Evolutionary conservation across 1,140 invertebrate species (phyloP), one percentile per base, ranked within the genome.

Genomic region (Drosophila biarmipes): DNA sequence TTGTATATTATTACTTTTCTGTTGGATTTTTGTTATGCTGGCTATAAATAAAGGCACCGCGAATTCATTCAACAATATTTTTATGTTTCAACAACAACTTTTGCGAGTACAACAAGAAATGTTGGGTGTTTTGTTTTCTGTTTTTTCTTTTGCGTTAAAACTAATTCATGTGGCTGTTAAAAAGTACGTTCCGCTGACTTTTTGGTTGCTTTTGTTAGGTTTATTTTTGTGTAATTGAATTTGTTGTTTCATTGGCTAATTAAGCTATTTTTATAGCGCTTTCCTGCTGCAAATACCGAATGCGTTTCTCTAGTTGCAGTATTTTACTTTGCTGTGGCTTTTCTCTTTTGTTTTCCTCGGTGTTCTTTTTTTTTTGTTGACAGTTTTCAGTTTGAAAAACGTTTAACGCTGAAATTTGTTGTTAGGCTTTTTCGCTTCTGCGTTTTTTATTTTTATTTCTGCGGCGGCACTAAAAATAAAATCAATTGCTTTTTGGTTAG

Each of bases 1-100:
- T 35, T 78, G 57, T 56, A 49, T 79, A 69, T 77, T 69, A 80
- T 78, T 87, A 61, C 37, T 74, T 56, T 68, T 48, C 59, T 77
- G 59, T 49, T 77, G 55, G 58, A 56, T 59, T 54, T 51, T 80
- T 68, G 63, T 77, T 90, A 87, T 90, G 63, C 78, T 90, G 74
- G 87, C 82, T 90, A 87, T 80, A 90, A 87, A 80, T 89, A 90
- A 91, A 91, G 90, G 89, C 89, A 91, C 89, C 90, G 84, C 90
- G 84, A 90, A 82, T 91, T 91, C 77, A 85, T 91, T 89, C 69
- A 80, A 87, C 80, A 82, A 84, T 80, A 80, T 77, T 66, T 51
- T 72, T 17, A 40, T 52, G 56, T 80, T 77, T 76, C 48, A 79
- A 78, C 53, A 80, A 80, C 78, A 81, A 81, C 78, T 64, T 74